These are phyloP conservation scores for Pseudochirops cupreus DNA, from an alignment of 2,797 vertebrate genomes.

Conservation along the genomic window DNA sequence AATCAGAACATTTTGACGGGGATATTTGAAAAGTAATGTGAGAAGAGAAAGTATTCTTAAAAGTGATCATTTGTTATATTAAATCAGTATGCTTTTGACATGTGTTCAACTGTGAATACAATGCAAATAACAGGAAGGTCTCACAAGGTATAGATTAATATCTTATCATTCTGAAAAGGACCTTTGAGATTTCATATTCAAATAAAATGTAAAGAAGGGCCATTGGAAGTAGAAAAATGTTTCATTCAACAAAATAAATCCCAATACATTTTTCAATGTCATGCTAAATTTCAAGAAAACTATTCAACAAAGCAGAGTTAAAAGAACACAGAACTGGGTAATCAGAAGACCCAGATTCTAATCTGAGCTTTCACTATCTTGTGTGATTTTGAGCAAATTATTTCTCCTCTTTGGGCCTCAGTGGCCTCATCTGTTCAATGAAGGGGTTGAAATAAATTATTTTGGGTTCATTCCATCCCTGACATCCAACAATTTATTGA, in stretches of 20 bases:
- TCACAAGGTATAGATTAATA: not conserved
- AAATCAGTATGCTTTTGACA: not conserved
- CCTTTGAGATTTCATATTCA: not conserved
- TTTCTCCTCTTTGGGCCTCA: not conserved
- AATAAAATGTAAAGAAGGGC: not conserved
- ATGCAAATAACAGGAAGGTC: not conserved
- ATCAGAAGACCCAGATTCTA: not conserved
- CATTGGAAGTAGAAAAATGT: not conserved
- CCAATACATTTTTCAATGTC: not conserved
- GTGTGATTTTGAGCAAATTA: not conserved
- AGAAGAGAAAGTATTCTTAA: not conserved
- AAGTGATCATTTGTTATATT: not conserved
- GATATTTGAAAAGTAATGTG: not conserved
- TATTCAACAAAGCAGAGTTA: not conserved
- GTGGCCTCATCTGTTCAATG: not conserved
- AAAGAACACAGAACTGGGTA: not conserved
- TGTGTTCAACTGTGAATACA: not conserved
- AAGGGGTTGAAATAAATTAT: not conserved
- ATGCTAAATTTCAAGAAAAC: not conserved
- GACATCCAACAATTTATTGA: not conserved
- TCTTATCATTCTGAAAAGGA: not conserved
- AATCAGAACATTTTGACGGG: not conserved
- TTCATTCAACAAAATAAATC: not conserved
- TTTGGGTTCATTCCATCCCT: not conserved
- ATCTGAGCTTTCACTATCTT: not conserved